Evolutionary conservation across 1,140 invertebrate genomes (phyloP), one percentile per base, ranked within the genome.

Genomic region (Medauroidea extradentata): DNA sequence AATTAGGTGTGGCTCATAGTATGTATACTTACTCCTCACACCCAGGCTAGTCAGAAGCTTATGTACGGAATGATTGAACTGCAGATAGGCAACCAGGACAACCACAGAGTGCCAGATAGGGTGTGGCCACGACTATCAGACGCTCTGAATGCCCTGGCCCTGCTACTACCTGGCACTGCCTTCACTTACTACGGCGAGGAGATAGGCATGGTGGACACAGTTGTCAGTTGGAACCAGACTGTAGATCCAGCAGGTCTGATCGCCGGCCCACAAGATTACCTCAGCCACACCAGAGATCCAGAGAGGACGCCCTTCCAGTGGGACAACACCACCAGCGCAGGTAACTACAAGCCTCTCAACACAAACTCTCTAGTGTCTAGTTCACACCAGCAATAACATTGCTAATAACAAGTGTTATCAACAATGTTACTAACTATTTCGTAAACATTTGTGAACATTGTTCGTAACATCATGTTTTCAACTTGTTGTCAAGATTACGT

Each of bases 151-250:
- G 90, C 90, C 81, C 67, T 94, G 34, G 75, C 83, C 5, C 71
- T 90, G 60, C 75, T 90, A 5, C 71, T 94, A 18, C 89, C 89
- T 13, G 92, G 92, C 11, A 83, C 89, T 2, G 80, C 86, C 8
- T 81, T 92, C 14, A 86, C 86, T 9, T 94, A 93, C 66, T 87
- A 91, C 78, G 90, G 90, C 11, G 90, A 93, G 71, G 90, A 93
- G 73, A 81, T 93, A 49, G 90, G 86, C 0, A 92, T 93, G 87
- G 68, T 76, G 24, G 83, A 92, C 72, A 60, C 76, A 66, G 13
- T 11, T 11, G 67, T 81, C 0, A 73, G 67, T 11, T 85, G 75
- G 75, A 63, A 76, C 46, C 74, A 81, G 3, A 83, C 80, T 0
- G 67, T 78, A 16, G 83, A 86, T 72, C 83, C 83, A 0, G 73